These are phyloP conservation scores for Matsumurasca onukii DNA, from an alignment of 1,140 invertebrate genomes.

Conservation along the genomic window DNA sequence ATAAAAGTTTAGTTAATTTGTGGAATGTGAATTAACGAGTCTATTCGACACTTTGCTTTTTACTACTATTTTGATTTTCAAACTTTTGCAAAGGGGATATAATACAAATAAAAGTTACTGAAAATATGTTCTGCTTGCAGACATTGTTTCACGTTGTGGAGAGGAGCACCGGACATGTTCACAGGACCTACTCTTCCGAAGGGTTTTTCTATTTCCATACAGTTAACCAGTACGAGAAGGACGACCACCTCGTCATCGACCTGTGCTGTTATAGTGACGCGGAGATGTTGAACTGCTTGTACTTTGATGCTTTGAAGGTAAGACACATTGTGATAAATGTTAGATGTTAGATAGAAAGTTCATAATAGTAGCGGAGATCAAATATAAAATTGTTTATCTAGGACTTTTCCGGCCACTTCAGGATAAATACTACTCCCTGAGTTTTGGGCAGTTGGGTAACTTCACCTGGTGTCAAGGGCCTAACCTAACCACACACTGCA, in stretches of 20 bases:
- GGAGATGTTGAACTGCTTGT: constrained; percentile 83
- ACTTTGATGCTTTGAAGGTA: constrained; percentile 75
- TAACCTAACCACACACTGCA: too few relatives aligned
- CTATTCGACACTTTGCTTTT: background rate
- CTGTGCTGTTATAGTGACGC: constrained; percentile 81
- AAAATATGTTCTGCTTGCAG: constrained; percentile 51
- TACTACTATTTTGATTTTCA: background rate
- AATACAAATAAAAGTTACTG: too few relatives aligned
- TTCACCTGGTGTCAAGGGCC: too few relatives aligned
- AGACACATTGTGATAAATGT: background rate
- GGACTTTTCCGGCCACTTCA: too few relatives aligned
- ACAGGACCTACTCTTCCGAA: constrained; percentile 64
- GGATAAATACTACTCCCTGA: too few relatives aligned
- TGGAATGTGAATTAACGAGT: background rate
- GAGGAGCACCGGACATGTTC: constrained; percentile 58
- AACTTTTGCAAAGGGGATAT: background rate
- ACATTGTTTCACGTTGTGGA: constrained; percentile 74
- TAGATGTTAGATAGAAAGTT: too few relatives aligned
- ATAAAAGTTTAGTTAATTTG: too few relatives aligned
- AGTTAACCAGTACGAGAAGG: constrained; percentile 81
- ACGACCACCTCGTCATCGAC: constrained; percentile 71
- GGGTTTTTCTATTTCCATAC: constrained; percentile 86
- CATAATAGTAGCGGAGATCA: too few relatives aligned
- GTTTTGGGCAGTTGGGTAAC: too few relatives aligned
- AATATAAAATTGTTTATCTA: too few relatives aligned